Evolutionary conservation across 1,140 invertebrate genomes (phyloP).

Genomic region (Bombyx mandarina): DNA sequence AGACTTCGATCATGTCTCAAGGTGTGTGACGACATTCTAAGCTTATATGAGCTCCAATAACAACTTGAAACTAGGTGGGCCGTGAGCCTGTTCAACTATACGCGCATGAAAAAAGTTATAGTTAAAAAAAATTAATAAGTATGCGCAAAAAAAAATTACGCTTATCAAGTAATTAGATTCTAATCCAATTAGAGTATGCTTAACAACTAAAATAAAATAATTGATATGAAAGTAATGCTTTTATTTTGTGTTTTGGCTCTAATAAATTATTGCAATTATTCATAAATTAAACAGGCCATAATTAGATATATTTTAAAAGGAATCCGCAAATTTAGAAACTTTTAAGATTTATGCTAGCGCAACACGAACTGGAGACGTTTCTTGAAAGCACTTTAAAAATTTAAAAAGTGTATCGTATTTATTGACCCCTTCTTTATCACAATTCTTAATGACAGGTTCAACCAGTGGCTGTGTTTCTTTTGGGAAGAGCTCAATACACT

Average conservation of each 20-base stretch:
- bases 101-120: no score
- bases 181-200: no score
- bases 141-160: background rate
- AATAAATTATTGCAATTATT: background rate
- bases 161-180: background rate
- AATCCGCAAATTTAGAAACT: no score
- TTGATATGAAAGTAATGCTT: background rate
- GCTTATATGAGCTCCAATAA: no score
- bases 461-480: slow-evolving; percentile 3
- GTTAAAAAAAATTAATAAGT: no score
- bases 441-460: background rate
- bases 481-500: background rate
- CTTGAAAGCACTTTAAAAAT: slow-evolving; percentile 8
- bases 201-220: no score
- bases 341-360: background rate
- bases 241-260: background rate
- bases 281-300: background rate
- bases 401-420: slow-evolving; percentile 2
- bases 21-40: no score
- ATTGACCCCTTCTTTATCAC: slow-evolving; percentile 2
- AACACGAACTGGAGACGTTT: slow-evolving; percentile 5
- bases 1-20: no score
- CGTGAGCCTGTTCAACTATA: no score
- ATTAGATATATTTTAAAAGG: no score
- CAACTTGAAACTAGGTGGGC: no score